Base-by-base conservation (phyloP, 2,888 invertebrate genomes). In the Zygothrica quintamaculata region DNA sequence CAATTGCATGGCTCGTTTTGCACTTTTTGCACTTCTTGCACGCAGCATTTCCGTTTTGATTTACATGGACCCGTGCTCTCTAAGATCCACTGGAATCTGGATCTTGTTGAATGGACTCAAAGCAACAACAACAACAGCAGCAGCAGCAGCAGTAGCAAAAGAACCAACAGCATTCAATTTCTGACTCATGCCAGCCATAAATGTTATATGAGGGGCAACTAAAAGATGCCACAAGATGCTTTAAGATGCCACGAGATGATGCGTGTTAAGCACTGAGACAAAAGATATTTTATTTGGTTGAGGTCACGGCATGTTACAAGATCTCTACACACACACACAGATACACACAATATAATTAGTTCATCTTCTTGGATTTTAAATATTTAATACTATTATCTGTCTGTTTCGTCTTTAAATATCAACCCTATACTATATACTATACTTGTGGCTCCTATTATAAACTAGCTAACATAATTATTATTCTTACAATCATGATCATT, bases 1-100 rank as follows among this genome's bases (percentile, higher is more conserved):
- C 80, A 81, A 81, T 81, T 84, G 86, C 86, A 81, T 66, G 80
- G 74, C 68, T 86, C 86, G 86, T 81, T 86, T 86, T 81, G 77
- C 55, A 71, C 71, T 80, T 78, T 84, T 81, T 79, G 76, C 55
- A 71, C 71, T 80, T 78, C 81, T 81, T 79, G 76, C 86, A 84
- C 60, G 84, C 76, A 74, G 80, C 80, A 85, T 86, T 80, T 80
- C 80, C 86, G 84, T 86, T 86, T 75, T 80, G 76, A 82, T 78
- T 80, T 85, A 73, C 85, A 75, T 69, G 61, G 18, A 47, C 36
- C 43, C 44, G 62, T 29, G 29, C 44, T 7, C 44, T 33, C 34
- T 47, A 46, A 43, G 22, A 22, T 44, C 22, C n/a, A 34, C 16
- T 36, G 59, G 52, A 59, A 64, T 64, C 16, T 36, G 59, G 52